phyloP scores from a whole-genome alignment of 2,888 invertebrate genomes.

The Lydus trimaculatus region DNA sequence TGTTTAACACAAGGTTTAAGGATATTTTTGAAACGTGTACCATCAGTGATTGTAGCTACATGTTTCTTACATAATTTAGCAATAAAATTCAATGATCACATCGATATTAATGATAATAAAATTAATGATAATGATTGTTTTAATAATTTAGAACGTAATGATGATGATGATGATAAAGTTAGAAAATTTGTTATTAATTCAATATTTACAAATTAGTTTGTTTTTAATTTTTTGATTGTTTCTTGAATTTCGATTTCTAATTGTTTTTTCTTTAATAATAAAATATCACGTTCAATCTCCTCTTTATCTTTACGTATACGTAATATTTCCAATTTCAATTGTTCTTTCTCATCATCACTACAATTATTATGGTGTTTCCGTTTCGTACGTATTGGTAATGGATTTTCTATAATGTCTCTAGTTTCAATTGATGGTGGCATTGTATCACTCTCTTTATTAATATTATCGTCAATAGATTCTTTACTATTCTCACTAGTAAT shows the following conservation, averaged over 20 bases:
- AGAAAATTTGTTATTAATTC: neutral
- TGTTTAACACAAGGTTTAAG: neutral
- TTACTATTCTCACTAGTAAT: neutral
- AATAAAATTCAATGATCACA: neutral
- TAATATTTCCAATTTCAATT: neutral
- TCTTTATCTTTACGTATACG: conserved; percentile 6
- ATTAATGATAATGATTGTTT: neutral
- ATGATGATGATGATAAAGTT: neutral
- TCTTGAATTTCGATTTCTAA: neutral
- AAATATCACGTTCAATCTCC: neutral
- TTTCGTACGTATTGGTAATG: neutral
- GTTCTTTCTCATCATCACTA: neutral
- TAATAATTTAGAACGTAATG: neutral
- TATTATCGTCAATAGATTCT: neutral
- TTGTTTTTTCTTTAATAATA: neutral
- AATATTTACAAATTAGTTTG: neutral
- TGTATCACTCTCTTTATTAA: neutral
- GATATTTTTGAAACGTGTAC: neutral
- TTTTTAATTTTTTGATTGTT: neutral
- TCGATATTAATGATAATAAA: neutral
- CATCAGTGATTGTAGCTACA: neutral
- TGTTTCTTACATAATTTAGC: neutral
- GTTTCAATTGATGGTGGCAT: neutral
- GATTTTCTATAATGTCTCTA: neutral
- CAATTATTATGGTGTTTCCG: neutral